Evolutionary conservation across 2,113 vertebrate genomes (phyloP).

Genomic region (Anser brachyrhynchus): DNA sequence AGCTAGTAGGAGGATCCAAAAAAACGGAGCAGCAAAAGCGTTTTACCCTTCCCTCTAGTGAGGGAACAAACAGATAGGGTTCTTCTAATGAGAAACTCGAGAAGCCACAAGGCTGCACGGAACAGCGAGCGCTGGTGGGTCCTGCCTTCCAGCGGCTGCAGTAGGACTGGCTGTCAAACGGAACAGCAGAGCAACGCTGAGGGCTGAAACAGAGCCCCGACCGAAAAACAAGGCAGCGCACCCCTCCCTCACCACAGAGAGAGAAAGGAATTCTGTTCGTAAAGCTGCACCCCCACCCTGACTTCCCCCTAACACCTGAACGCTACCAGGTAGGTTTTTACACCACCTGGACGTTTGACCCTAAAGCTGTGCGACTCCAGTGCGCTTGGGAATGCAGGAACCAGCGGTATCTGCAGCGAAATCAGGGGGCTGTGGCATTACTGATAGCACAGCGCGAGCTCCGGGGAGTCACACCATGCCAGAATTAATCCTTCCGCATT

Average conservation of each 20-base stretch:
- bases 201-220: rapidly evolving
- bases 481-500: slow-evolving; percentile 7
- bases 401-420: neutral
- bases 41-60: neutral
- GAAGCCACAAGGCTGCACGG: neutral
- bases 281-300: neutral
- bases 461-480: neutral
- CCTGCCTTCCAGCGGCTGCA: neutral
- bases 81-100: neutral
- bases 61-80: neutral
- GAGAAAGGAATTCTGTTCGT: neutral
- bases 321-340: neutral
- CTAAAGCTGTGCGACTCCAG: neutral
- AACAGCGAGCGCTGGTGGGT: neutral
- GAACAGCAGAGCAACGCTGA: neutral
- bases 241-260: neutral
- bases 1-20: neutral
- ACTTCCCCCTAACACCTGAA: neutral
- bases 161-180: neutral
- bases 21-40: neutral
- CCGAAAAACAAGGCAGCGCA: neutral
- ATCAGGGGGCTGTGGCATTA: neutral
- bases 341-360: neutral
- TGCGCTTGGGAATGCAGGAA: neutral
- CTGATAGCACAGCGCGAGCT: neutral